phyloP scores from a whole-genome alignment of 1,140 invertebrate genomes.

The Melanaphis sacchari region DNA sequence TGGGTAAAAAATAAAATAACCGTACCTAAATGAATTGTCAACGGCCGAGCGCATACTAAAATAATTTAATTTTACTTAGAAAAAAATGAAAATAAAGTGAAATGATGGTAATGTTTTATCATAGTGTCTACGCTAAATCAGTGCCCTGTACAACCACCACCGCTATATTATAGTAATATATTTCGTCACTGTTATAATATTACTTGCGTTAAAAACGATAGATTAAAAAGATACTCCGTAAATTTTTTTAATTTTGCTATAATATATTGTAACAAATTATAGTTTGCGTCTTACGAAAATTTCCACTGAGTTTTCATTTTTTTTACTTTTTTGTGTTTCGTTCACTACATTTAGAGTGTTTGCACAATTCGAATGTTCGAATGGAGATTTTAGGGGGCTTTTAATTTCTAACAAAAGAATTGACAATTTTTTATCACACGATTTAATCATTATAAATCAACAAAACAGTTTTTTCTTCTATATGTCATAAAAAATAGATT shows the following conservation, averaged over 20 bases:
- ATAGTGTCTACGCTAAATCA: not conserved
- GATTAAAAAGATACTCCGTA: not conserved
- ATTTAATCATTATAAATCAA: not conserved
- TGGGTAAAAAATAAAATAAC: not conserved
- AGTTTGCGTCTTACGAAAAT: not conserved
- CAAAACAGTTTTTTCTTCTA: not conserved
- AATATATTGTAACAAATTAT: not conserved
- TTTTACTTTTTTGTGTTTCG: not conserved
- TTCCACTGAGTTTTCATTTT: not conserved
- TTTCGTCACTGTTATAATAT: slow-evolving; percentile 1
- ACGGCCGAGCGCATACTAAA: not conserved
- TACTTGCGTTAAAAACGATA: not conserved
- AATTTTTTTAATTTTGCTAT: not conserved
- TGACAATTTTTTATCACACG: not conserved
- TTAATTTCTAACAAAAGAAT: not conserved
- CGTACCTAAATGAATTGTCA: not conserved
- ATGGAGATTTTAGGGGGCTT: not conserved
- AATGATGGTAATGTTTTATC: not conserved
- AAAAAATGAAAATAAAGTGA: not conserved
- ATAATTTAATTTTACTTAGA: not conserved
- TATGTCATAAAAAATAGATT: not conserved
- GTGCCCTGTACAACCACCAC: not conserved
- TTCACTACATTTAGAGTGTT: too few relatives aligned
- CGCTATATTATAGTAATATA: not conserved
- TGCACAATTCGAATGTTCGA: not conserved